These are phyloP conservation scores for Bungarus multicinctus DNA, from an alignment of 2,113 vertebrate genomes.

Conservation along the genomic window DNA sequence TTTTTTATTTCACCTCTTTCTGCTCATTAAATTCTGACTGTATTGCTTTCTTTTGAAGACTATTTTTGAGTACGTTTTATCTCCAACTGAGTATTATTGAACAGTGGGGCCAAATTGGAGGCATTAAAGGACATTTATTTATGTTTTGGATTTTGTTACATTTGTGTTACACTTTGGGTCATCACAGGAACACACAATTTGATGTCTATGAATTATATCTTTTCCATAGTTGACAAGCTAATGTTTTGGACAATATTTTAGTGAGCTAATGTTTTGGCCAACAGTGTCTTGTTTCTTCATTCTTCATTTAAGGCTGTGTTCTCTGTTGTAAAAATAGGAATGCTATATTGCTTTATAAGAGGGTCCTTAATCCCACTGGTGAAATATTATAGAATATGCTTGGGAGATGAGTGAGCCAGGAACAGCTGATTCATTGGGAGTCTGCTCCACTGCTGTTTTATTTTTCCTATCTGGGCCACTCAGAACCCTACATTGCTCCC, in stretches of 20 bases:
- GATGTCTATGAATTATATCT: neutral
- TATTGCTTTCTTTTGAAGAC: no score
- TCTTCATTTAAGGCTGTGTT: neutral
- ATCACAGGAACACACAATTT: no score
- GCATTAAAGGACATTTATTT: no score
- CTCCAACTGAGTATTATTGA: no score
- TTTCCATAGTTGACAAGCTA: neutral
- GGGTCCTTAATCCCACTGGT: neutral
- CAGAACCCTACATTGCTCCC: conserved; percentile 46
- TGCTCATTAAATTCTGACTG: no score
- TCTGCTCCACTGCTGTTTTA: conserved; percentile 35
- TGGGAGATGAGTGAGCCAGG: neutral
- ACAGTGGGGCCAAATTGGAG: no score
- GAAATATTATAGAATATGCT: neutral
- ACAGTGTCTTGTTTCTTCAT: neutral
- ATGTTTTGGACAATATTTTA: neutral
- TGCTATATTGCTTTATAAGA: neutral
- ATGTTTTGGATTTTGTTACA: no score
- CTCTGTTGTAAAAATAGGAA: neutral
- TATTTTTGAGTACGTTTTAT: no score
- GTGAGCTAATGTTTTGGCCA: neutral
- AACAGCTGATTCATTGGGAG: conserved; percentile 2
- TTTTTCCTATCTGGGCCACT: conserved; percentile 55
- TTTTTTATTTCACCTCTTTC: no score
- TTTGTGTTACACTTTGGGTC: no score